phyloP scores from a whole-genome alignment of 2,888 invertebrate genomes.

The Coelogynopora nodosa region DNA sequence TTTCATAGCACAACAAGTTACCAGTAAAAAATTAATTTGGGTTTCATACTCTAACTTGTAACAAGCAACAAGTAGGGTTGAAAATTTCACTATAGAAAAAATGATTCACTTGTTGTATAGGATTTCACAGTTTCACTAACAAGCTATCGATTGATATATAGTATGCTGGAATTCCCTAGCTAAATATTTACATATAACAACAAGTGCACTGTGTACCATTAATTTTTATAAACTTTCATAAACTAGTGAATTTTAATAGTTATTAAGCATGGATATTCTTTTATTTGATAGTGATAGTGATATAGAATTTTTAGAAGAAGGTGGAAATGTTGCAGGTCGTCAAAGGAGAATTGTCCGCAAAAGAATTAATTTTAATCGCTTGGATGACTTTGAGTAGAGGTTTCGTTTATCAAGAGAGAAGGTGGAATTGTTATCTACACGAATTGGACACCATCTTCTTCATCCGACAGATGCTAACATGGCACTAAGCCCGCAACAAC shows the following conservation, averaged over 20 bases:
- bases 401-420: background rate
- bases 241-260: background rate
- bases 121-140: no score
- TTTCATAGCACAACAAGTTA: no score
- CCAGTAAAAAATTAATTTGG: no score
- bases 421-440: background rate
- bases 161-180: no score
- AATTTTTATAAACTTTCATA: no score
- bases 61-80: no score
- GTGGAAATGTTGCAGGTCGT: background rate
- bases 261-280: background rate
- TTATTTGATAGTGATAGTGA: background rate
- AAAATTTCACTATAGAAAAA: no score
- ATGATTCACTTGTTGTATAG: no score
- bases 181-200: no score
- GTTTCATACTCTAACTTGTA: no score
- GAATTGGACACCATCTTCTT: conserved; percentile 8
- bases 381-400: background rate
- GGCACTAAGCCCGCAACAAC: background rate
- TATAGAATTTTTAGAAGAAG: background rate
- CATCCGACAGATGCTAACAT: background rate
- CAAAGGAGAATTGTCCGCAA: background rate
- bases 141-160: no score
- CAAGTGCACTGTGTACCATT: no score
- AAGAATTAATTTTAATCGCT: background rate